Conservation (phyloP, 2,888 invertebrate genomes). For the Conops quadrifasciatus region DNA sequence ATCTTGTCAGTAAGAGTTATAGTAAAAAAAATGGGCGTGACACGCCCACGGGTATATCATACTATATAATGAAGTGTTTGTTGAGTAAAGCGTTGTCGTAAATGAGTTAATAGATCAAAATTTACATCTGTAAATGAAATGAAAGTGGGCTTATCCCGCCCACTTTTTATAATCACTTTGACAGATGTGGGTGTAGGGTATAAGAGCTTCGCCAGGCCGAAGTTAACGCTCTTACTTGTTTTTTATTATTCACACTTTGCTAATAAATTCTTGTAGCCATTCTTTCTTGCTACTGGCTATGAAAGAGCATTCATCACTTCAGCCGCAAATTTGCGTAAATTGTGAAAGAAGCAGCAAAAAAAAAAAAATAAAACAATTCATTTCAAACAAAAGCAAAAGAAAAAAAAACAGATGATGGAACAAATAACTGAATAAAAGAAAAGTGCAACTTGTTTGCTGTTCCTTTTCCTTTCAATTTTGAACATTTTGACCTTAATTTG, state of each 20-base stretch:
- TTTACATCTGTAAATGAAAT: too few species aligned
- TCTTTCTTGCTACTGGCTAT: not conserved
- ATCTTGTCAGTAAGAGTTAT: too few species aligned
- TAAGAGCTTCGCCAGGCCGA: too few species aligned
- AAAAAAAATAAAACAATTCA: not conserved
- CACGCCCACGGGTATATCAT: too few species aligned
- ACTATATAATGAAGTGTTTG: too few species aligned
- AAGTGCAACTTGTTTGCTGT: slow-evolving; percentile 24
- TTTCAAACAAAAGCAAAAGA: slow-evolving; percentile 16
- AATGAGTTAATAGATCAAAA: too few species aligned
- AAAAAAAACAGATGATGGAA: not conserved
- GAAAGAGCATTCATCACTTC: slow-evolving; percentile 26
- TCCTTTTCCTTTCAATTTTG: slow-evolving; percentile 1
- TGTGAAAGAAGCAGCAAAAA: not conserved
- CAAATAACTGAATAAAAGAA: not conserved
- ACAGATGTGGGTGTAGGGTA: too few species aligned
- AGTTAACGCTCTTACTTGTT: too few species aligned
- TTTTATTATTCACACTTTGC: slow-evolving; percentile 29
- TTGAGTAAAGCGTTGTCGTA: too few species aligned
- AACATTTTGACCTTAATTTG: slow-evolving; percentile 30
- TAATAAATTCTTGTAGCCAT: slow-evolving; percentile 16
- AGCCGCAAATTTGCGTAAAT: slow-evolving; percentile 20
- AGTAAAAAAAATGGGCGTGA: too few species aligned
- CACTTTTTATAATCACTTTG: too few species aligned
- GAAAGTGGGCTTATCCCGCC: too few species aligned